Evolutionary conservation across 2,113 vertebrate species (phyloP), one percentile per base, ranked within the genome.

Genomic region (Ceyx cyanopectus): DNA sequence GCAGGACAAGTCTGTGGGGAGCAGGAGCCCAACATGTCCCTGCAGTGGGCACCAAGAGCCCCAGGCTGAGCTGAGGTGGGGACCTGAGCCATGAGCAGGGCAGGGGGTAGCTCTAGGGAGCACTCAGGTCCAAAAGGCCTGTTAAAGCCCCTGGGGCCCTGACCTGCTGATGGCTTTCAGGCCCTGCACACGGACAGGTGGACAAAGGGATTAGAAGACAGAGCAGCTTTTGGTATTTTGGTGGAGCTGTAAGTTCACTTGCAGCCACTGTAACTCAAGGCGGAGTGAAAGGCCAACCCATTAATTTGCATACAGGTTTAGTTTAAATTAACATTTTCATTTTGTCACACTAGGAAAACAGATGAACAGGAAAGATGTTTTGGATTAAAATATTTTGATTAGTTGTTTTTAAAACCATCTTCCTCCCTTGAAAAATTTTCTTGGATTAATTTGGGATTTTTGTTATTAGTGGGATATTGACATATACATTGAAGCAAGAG

Each of bases 401-500:
- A 84, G 54, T 83, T 76, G 58, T 89, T 68, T 68, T 81, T 68
- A 86, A 88, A 87, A 77, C 10, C 12, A 43, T 10, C 50, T 93
- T 90, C 43, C 63, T 89, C 21, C 63, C 48, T 66, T 70, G 62
- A 78, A 62, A 62, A 16, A 93, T 82, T 93, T 87, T 92, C 75
- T 87, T 91, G 37, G 34, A 73, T 90, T 50, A 54, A 54, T 93
- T 97, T 93, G 90, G 87, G 90, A 92, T 91, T 87, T 96, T 93
- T 26, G 80, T 94, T 92, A 93, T 90, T 66, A 87, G 66, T 89
- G 68, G 46, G 60, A 81, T 88, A 56, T 68, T 72, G 65, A 86
- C 46, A 94, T 87, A 97, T 26, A 51, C 24, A 26, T 51, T 26
- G 58, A 89, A 90, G 41, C 41, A 77, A 95, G 63, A 57, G 32